Evolutionary conservation across 2,888 invertebrate genomes (phyloP).

Genomic region (Junonia oenone): DNA sequence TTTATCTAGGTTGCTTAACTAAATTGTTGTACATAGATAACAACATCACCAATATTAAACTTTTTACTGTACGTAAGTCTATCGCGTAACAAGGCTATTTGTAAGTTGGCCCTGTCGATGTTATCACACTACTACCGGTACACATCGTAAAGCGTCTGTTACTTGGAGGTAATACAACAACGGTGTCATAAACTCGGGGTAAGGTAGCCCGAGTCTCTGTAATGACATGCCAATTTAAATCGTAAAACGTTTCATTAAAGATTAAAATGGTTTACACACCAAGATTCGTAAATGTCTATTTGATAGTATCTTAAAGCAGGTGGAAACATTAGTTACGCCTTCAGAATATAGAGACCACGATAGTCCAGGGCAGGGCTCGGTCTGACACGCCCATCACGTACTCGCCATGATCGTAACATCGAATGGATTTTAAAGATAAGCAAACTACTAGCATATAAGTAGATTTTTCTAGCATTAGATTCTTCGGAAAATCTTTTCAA

Average conservation of each 20-base stretch:
- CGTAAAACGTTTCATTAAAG: constrained; percentile 28
- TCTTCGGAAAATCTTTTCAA: neutral
- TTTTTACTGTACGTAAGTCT: neutral
- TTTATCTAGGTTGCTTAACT: too few relatives aligned
- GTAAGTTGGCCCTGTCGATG: constrained; percentile 15
- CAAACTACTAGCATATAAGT: neutral
- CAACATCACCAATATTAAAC: neutral
- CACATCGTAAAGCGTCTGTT: constrained; percentile 32
- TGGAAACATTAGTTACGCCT: constrained; percentile 54
- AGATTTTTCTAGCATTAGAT: neutral
- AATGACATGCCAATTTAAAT: constrained; percentile 18
- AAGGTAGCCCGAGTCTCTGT: constrained; percentile 23
- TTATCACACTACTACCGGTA: constrained; percentile 23
- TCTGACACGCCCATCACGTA: constrained; percentile 20
- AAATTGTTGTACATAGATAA: too few relatives aligned
- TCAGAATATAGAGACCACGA: constrained; percentile 31
- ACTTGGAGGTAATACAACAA: constrained; percentile 43
- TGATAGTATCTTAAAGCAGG: constrained; percentile 36
- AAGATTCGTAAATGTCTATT: constrained; percentile 16
- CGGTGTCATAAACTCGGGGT: constrained; percentile 51
- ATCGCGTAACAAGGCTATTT: constrained; percentile 3
- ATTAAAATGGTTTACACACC: constrained; percentile 12
- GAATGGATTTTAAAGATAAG: neutral
- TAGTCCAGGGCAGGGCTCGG: constrained; percentile 26
- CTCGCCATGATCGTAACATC: constrained; percentile 3